Percentiles rank a stretch among this genome's conserved stretches.
These are phyloP conservation scores for Ophion slaviceki DNA, from an alignment of 2,888 invertebrate species.

Conservation along the genomic window DNA sequence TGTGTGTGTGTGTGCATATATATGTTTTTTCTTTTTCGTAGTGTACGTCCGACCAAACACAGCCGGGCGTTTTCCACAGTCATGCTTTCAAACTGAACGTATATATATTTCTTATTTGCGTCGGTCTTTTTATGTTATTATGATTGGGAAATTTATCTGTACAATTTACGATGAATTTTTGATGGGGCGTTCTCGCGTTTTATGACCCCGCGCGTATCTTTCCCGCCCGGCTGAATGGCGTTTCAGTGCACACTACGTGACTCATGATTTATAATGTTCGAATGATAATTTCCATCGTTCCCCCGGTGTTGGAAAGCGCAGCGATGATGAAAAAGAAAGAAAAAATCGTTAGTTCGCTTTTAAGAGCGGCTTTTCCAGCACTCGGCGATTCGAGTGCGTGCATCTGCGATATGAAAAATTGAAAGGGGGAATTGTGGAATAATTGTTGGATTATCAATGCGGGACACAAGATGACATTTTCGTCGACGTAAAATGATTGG, in stretches of 20 bases:
- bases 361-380: too few relatives aligned
- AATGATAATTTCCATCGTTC: neutral
- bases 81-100: neutral
- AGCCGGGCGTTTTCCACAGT: slow-evolving; percentile 32
- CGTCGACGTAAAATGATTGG: too few relatives aligned
- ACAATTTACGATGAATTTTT: slow-evolving; percentile 26
- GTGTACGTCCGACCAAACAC: slow-evolving; percentile 25
- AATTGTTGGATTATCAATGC: too few relatives aligned
- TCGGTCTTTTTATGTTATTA: slow-evolving; percentile 21
- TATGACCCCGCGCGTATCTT: neutral
- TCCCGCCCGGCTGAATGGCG: neutral
- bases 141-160: slow-evolving; percentile 33
- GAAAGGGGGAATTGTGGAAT: too few relatives aligned
- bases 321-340: neutral
- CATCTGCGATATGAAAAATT: too few relatives aligned
- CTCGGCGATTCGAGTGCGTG: too few relatives aligned
- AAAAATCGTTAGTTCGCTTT: too few relatives aligned
- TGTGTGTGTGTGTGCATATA: neutral
- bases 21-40: neutral
- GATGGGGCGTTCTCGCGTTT: slow-evolving; percentile 17
- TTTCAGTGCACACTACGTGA: neutral
- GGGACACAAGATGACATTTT: too few relatives aligned
- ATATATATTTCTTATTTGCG: slow-evolving; percentile 8
- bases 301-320: neutral
- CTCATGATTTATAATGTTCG: neutral